Evolutionary conservation across 2,113 vertebrate genomes (phyloP), one percentile per base, ranked within the genome.

Genomic region (Chitala chitala): DNA sequence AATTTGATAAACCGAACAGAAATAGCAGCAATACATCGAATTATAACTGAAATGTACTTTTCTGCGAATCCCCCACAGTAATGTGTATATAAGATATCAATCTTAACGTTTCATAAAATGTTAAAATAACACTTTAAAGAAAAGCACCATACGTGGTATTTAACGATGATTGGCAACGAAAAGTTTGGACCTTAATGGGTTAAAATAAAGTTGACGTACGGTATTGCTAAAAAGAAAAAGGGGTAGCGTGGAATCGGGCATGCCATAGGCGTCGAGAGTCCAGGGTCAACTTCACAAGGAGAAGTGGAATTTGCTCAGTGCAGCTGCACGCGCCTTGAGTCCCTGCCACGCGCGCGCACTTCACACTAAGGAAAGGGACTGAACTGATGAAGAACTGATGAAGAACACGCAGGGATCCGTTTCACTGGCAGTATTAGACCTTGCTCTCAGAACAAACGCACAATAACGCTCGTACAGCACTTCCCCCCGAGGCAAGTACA

Each of bases 121-220:
- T n/a, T n/a, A n/a, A n/a, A n/a, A n/a, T n/a, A n/a, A n/a, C n/a
- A n/a, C n/a, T n/a, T n/a, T n/a, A n/a, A n/a, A n/a, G n/a, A n/a
- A n/a, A n/a, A n/a, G n/a, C n/a, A n/a, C n/a, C n/a, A n/a, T n/a
- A n/a, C n/a, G n/a, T n/a, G n/a, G n/a, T n/a, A n/a, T n/a, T n/a
- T n/a, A n/a, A n/a, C n/a, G n/a, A n/a, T 59, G 56, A 31, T 10
- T 12, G 20, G 56, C 24, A 38, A 54, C 17, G 22, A 54, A 42
- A 58, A 15, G 36, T 20, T 10, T 29, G 38, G 53, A n/a, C 24
- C 36, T 42, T 24, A 69, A 64, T 12, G 75, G 44, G 69, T 64
- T 55, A 72, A 72, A 55, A 42, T 64, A 44, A 73, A 74, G 33
- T 77, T 70, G 65, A 77, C 55, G 55, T 40, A 55, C 38, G 59